Evolutionary conservation across 2,797 vertebrate genomes (phyloP), one percentile per base, ranked within the genome.

Genomic region (Tolypeutes matacus): DNA sequence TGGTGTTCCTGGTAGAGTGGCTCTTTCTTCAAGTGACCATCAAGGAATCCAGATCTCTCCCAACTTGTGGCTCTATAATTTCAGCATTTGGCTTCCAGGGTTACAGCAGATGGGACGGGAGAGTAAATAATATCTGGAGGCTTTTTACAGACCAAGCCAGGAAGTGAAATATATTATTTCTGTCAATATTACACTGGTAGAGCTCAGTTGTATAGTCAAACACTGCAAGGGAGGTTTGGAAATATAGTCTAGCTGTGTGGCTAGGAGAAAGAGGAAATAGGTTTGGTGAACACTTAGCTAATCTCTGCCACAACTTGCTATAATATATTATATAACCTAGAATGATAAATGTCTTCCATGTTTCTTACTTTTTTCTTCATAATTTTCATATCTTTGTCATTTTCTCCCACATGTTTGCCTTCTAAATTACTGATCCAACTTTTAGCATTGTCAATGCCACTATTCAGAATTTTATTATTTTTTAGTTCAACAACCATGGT

Each of bases 211-310:
- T 25, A 60, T 20, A 60, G 23, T 60, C 58, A 83, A 29, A 67
- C 39, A 39, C 39, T 95, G 31, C 60, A 84, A 20, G 7, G 13
- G 75, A 83, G 89, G 39, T 56, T 70, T 78, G 29, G 62, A 83
- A 77, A 67, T 77, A 60, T 7, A 62, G 36, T 89, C 62, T 67
- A 31, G 76, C 62, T 49, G 0, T 85, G 6, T 93, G 67, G 85
- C 39, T 9, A 84, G 23, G 83, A 46, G 34, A 27, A 39, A 60
- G 70, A 84, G 12, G 72, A 84, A 78, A 58, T 31, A n/a, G 23
- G 25, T 82, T 91, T 94, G 60, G 36, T 92, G 64, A 91, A 70
- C 23, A 84, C 11, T n/a, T 78, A 64, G 67, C 78, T 95, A 65
- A n/a, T 70, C 39, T 72, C 21, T 84, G 60, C 18, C 51, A 42